Conservation (phyloP, 2,113 vertebrate species). For the Gorsachius goisagi region DNA sequence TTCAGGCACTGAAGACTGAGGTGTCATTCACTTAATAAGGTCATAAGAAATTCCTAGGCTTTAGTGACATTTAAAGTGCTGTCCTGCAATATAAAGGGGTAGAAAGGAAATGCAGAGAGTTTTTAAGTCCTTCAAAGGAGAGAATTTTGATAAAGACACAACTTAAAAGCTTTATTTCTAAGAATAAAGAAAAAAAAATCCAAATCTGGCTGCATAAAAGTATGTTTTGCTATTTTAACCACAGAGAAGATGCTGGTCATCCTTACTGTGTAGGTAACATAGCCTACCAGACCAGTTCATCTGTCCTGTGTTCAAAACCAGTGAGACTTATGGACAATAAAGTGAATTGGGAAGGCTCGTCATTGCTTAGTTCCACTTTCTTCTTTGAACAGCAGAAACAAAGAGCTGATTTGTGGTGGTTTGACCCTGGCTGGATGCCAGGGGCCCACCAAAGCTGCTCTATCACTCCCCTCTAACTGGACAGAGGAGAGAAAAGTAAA, state of each 20-base stretch:
- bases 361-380: background rate
- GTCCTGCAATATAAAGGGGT: background rate
- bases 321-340: background rate
- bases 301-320: background rate
- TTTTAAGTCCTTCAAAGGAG: background rate
- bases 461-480: no score
- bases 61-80: background rate
- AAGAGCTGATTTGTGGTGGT: no score
- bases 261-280: background rate
- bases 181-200: background rate
- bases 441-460: no score
- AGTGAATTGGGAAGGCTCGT: background rate
- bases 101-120: background rate
- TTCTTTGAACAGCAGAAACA: background rate
- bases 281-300: background rate
- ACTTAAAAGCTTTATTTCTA: background rate
- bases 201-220: background rate
- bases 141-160: background rate
- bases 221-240: background rate
- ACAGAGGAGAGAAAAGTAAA: no score
- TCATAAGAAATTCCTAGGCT: background rate
- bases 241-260: background rate
- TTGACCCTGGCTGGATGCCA: no score
- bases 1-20: background rate
- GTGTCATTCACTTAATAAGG: background rate